Percentiles rank a stretch among this genome's conserved stretches.
Evolutionary conservation across 2,113 vertebrate genomes (phyloP).

Genomic region (Isurus oxyrinchus): DNA sequence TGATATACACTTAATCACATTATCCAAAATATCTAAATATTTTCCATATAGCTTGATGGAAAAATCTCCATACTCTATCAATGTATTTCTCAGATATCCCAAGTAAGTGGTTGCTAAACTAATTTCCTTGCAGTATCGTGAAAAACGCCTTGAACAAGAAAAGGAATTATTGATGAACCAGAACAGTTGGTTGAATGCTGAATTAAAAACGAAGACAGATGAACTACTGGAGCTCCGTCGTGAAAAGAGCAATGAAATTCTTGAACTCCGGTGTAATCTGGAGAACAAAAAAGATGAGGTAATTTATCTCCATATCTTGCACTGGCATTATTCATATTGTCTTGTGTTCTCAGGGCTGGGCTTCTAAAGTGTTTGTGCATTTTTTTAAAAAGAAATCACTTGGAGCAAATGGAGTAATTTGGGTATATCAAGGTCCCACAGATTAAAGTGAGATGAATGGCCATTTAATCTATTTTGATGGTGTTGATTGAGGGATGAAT

Average conservation of each 20-base stretch:
- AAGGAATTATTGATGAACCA: conserved; percentile 80
- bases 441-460: neutral
- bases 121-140: conserved; percentile 68
- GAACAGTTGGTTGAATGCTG: conserved; percentile 78
- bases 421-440: neutral
- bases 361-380: neutral
- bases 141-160: conserved; percentile 90
- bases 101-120: neutral
- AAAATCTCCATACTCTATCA: neutral
- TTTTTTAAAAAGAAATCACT: neutral
- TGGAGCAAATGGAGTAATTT: neutral
- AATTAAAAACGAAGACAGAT: conserved; percentile 86
- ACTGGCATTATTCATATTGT: neutral
- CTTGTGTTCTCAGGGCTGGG: neutral
- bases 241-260: conserved; percentile 83
- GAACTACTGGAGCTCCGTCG: conserved; percentile 78
- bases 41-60: neutral
- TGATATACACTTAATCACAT: neutral
- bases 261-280: conserved; percentile 81
- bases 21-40: neutral
- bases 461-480: neutral
- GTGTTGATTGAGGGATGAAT: neutral
- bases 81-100: neutral
- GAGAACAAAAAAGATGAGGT: conserved; percentile 91
- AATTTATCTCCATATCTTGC: conserved; percentile 35